Base-by-base conservation (phyloP, 2,888 invertebrate species). In the Campopleginae sp. region DNA sequence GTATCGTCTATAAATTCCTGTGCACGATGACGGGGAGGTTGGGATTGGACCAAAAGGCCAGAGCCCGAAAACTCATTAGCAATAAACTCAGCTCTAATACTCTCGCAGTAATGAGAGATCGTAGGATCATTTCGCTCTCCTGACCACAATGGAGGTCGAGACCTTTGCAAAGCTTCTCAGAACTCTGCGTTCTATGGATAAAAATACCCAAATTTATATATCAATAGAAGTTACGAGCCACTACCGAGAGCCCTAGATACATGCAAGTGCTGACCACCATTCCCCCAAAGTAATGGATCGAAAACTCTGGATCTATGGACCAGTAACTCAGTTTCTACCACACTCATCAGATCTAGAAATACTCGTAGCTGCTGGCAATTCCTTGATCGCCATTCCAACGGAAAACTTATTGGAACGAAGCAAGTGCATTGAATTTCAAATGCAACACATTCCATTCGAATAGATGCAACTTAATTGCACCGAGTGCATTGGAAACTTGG, bases 41-140 rank as follows among this genome's bases (percentile, higher is more conserved):
- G 48, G 44, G 75, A 72, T 58, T 42, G 10, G 79, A 63, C 33
- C 79, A 48, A 68, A 71, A 80, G 80, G 80, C 76, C 76, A 63
- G 38, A 38, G 38, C 38, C 38, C 63, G 76, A 48, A 44, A 71
- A 76, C 71, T 42, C 80, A 84, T 84, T 84, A 80, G 84, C 84
- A 84, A 84, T 84, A 84, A 84, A 84, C 76, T 80, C 58, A 27
- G 71, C 65, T 65, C 76, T 71, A 80, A 76, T 72, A 54, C 65
- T 54, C 75, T 66, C 79, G 63, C 12, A 38, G 46, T 65, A 74
- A 75, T 58, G 75, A 68, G 75, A 81, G 68, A 81, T 75, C 54
- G 31, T 68, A 48, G 23, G 74, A 75, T 83, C 68, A 70, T 70
- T 70, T 81, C 63, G 63, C 51, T 61, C 75, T 70, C 61, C 44